Evolutionary conservation across 2,113 vertebrate genomes (phyloP).

Genomic region (Onychostruthus taczanowskii): DNA sequence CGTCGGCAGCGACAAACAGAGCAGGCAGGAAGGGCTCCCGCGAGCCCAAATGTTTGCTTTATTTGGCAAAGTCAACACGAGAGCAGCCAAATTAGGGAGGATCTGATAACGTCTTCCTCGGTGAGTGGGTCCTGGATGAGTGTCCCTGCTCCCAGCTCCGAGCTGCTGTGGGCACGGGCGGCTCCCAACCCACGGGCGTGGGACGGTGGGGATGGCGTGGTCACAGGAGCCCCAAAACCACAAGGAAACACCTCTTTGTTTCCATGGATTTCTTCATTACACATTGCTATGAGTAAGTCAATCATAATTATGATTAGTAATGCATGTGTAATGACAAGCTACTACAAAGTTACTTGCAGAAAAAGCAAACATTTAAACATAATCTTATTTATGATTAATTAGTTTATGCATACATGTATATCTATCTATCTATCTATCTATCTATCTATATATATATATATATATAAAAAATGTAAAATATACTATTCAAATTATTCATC

Average conservation of each 20-base stretch:
- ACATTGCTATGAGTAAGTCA: background rate
- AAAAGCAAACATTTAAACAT: fast-evolving
- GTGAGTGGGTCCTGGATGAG: background rate
- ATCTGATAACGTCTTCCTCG: background rate
- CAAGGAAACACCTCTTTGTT: background rate
- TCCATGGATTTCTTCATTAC: background rate
- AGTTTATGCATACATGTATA: fast-evolving
- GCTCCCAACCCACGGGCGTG: background rate
- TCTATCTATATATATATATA: too few relatives aligned
- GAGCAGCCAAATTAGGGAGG: background rate
- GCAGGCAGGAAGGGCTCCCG: background rate
- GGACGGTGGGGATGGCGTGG: fast-evolving
- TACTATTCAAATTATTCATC: background rate
- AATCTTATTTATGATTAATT: background rate
- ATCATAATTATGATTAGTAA: background rate
- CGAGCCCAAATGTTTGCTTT: background rate
- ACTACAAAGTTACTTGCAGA: background rate
- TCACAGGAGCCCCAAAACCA: background rate
- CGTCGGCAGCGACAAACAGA: background rate
- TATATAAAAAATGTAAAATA: background rate
- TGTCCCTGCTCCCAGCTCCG: fast-evolving
- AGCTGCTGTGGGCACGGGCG: background rate
- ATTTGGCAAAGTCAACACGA: background rate
- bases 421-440: too few relatives aligned
- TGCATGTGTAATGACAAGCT: background rate